Evolutionary conservation across 2,797 vertebrate species (phyloP).

Genomic region (Ceryle rudis): DNA sequence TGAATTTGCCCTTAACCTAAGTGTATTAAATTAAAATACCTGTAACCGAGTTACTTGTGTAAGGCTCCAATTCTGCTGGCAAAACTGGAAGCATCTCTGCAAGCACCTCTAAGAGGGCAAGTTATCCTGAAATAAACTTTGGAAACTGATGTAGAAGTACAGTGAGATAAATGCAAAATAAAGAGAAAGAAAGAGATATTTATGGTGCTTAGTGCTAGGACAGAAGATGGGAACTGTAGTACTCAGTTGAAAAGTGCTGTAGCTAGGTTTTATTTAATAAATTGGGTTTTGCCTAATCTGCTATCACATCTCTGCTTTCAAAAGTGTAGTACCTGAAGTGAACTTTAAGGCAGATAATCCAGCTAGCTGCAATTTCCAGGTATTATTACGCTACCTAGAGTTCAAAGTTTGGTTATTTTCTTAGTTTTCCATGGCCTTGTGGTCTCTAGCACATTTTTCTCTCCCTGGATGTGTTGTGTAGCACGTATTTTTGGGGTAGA

Average conservation of each 20-base stretch:
- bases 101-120: neutral
- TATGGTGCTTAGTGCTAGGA: neutral
- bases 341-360: neutral
- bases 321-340: neutral
- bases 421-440: neutral
- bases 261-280: neutral
- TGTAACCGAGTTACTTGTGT: neutral
- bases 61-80: neutral
- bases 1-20: neutral
- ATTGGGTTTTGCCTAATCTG: neutral
- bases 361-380: neutral
- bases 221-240: neutral
- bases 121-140: neutral
- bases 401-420: constrained; percentile 30
- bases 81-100: neutral
- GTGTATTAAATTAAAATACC: neutral
- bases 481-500: constrained; percentile 15
- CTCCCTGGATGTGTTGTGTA: neutral
- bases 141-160: neutral
- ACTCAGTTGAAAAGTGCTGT: neutral
- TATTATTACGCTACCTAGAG: neutral
- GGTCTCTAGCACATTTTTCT: constrained; percentile 19
- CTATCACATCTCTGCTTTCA: neutral
- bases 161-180: neutral
- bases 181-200: neutral